Conservation (phyloP, 2,113 vertebrate genomes). For the Peromyscus leucopus region DNA sequence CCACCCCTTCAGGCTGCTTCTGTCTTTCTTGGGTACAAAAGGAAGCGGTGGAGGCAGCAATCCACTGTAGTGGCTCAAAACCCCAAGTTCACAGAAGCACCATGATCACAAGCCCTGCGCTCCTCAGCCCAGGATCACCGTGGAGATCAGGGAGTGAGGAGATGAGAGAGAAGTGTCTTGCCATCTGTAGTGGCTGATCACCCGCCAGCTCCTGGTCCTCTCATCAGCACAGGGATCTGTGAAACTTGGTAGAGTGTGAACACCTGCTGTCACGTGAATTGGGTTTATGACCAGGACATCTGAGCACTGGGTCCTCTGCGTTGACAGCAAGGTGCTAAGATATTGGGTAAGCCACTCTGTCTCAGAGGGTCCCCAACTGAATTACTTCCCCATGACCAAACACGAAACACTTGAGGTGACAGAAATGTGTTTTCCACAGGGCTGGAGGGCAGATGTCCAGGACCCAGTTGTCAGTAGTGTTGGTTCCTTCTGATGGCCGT, state of each 20-base stretch:
- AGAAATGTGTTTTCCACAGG: background rate
- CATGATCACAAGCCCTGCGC: too few species aligned
- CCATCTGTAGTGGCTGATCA: too few species aligned
- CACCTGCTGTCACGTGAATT: rapidly evolving
- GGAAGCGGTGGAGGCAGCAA: background rate
- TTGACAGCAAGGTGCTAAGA: background rate
- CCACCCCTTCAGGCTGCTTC: background rate
- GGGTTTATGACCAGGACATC: background rate
- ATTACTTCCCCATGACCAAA: background rate
- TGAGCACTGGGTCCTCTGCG: rapidly evolving
- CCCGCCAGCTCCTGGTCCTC: background rate
- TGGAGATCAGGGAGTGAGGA: background rate
- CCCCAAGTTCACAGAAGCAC: too few species aligned
- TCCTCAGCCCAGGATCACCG: background rate
- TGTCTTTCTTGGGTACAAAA: background rate
- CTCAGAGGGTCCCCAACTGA: too few species aligned
- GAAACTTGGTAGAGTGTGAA: background rate
- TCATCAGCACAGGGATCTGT: background rate
- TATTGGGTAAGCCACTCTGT: background rate
- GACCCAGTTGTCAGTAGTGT: rapidly evolving
- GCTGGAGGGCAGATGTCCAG: too few species aligned
- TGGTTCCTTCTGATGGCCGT: background rate
- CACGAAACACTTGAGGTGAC: background rate
- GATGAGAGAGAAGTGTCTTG: background rate
- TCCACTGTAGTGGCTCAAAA: background rate